Percentiles rank a stretch among this genome's conserved stretches.
Conservation (phyloP, 2,888 invertebrate genomes). For the Eupeodes luniger region DNA sequence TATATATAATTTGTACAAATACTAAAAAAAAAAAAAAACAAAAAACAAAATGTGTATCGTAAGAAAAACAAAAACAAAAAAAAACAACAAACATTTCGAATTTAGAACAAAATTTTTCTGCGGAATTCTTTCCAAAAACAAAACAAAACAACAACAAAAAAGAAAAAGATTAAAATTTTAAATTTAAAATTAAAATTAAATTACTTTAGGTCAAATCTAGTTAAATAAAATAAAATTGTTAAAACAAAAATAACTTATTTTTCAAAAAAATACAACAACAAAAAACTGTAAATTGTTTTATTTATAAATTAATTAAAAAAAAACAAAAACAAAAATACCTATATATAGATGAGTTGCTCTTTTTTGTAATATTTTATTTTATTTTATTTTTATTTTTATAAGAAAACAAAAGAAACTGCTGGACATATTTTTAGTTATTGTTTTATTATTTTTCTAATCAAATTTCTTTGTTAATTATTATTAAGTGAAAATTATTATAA, state of each 20-base stretch:
- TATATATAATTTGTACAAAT: slow-evolving; percentile 62
- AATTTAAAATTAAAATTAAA: slow-evolving; percentile 23
- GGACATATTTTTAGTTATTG: slow-evolving; percentile 53
- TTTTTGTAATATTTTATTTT: slow-evolving; percentile 60
- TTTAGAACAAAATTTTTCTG: slow-evolving; percentile 70
- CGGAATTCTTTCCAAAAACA: slow-evolving; percentile 35
- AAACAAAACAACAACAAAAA: slow-evolving; percentile 20
- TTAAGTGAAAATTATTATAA: slow-evolving; percentile 33
- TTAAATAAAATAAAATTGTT: slow-evolving; percentile 63
- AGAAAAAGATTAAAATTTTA: not conserved
- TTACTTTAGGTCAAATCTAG: slow-evolving; percentile 74
- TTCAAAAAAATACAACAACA: slow-evolving; percentile 42
- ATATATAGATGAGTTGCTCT: slow-evolving; percentile 45
- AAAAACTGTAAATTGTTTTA: slow-evolving; percentile 71
- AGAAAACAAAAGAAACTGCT: slow-evolving; percentile 45
- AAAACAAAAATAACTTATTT: slow-evolving; percentile 70
- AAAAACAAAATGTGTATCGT: slow-evolving; percentile 53
- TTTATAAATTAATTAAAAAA: slow-evolving; percentile 55
- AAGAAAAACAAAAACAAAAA: slow-evolving; percentile 9
- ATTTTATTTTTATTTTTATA: not conserved
- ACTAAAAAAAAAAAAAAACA: slow-evolving; percentile 11
- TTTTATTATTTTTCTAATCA: slow-evolving; percentile 43
- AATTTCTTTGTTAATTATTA: slow-evolving; percentile 71
- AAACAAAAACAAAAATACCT: not conserved
- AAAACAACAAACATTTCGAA: slow-evolving; percentile 54